A percentile compares a stretch with the other conserved stretches of the same genome.
phyloP scores from a whole-genome alignment of 2,113 vertebrate species.

The Engystomops pustulosus region DNA sequence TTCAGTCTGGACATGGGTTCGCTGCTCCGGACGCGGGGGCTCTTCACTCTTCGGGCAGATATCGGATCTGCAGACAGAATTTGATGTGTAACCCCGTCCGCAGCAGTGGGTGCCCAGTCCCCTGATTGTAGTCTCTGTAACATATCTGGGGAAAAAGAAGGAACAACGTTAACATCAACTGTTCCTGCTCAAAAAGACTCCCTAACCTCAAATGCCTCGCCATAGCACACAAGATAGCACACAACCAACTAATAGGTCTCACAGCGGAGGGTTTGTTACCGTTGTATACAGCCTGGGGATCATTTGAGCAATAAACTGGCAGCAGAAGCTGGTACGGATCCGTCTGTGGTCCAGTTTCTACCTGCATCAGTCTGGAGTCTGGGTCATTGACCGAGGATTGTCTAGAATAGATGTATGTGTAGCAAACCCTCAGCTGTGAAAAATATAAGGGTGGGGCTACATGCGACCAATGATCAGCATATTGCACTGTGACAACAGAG shows the following conservation, averaged over 20 bases:
- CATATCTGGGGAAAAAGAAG: not conserved
- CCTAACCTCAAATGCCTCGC: too few relatives aligned
- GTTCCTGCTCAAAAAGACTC: too few relatives aligned
- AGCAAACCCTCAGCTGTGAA: not conserved
- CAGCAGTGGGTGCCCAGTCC: not conserved
- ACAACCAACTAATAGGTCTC: not conserved
- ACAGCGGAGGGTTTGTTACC: not conserved
- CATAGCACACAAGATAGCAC: too few relatives aligned
- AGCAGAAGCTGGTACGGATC: too few relatives aligned
- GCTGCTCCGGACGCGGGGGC: slow-evolving; percentile 51
- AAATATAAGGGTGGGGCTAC: too few relatives aligned
- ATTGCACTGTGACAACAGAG: too few relatives aligned
- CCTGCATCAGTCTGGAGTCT: too few relatives aligned
- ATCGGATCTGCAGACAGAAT: slow-evolving; percentile 38
- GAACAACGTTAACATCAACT: too few relatives aligned
- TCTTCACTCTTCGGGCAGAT: not conserved
- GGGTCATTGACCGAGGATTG: too few relatives aligned
- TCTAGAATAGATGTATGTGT: not conserved
- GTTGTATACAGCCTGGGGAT: not conserved
- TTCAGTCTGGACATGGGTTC: slow-evolving; percentile 75
- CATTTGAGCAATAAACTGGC: too few relatives aligned
- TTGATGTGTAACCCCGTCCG: slow-evolving; percentile 62
- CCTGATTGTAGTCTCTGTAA: slow-evolving; percentile 9
- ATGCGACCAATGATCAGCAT: too few relatives aligned
- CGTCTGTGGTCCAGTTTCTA: too few relatives aligned